Conservation (phyloP, 2,113 vertebrate species). For the Nothobranchius furzeri region DNA sequence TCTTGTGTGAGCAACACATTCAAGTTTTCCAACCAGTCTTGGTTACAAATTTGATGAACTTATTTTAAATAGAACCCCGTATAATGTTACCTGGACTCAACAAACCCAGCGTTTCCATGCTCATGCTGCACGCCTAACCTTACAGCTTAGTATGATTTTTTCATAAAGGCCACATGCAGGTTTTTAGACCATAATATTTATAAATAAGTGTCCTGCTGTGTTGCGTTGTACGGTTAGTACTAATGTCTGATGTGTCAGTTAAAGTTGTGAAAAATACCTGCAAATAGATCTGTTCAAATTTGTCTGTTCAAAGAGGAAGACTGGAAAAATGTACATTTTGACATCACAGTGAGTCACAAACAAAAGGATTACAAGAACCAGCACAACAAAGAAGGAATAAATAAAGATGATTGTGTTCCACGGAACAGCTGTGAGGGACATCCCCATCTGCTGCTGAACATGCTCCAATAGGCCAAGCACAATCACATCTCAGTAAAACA, state of each 20-base stretch:
- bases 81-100: slow-evolving; percentile 46
- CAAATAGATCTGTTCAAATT: slow-evolving; percentile 48
- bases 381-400: slow-evolving; percentile 28
- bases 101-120: slow-evolving; percentile 58
- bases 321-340: slow-evolving; percentile 52
- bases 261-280: slow-evolving; percentile 58
- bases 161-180: slow-evolving; percentile 75
- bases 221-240: slow-evolving; percentile 33
- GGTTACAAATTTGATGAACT: slow-evolving; percentile 47
- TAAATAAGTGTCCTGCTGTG: slow-evolving; percentile 33
- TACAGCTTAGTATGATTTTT: slow-evolving; percentile 56
- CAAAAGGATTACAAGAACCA: slow-evolving; percentile 40
- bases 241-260: slow-evolving; percentile 35
- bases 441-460: neutral
- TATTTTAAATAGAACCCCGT: slow-evolving; percentile 45
- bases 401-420: slow-evolving; percentile 19
- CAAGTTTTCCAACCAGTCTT: slow-evolving; percentile 34
- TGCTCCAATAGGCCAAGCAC: neutral
- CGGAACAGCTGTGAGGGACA: slow-evolving; percentile 22
- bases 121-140: slow-evolving; percentile 59
- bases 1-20: slow-evolving; percentile 36
- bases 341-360: slow-evolving; percentile 55
- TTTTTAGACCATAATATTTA: slow-evolving; percentile 50
- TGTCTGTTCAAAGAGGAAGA: slow-evolving; percentile 52
- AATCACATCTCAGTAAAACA: neutral